Evolutionary conservation across 2,113 vertebrate genomes (phyloP), one percentile per base, ranked within the genome.

Genomic region (Notothenia coriiceps): DNA sequence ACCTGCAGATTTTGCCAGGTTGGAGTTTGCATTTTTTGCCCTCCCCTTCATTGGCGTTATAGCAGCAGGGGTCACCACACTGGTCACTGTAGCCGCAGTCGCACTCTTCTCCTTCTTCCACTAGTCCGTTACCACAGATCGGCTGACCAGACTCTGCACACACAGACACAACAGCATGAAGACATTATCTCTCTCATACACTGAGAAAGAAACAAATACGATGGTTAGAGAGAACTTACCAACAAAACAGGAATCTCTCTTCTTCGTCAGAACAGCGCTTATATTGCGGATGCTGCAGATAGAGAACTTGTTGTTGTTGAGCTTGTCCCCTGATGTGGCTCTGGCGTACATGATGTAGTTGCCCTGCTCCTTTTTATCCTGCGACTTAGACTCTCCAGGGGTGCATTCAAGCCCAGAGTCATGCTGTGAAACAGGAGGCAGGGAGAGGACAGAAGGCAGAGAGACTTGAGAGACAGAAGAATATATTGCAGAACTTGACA

Each of bases 321-420:
- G 92, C 76, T 97, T 99, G 93, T 99, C 97, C 49, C 98, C 98
- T 10, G 97, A 99, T 0, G 98, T 99, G 79, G 98, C 98, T 94
- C 98, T 95, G 83, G 98, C 97, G 85, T 99, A 99, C 98, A 99
- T 99, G 84, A 99, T 98, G 65, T 96, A 99, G 95, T 99, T 99
- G 60, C 98, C 98, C 67, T 86, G 93, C 91, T 99, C 97, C 93
- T 99, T 99, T 78, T 95, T 92, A 25, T 95, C 93, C 85, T 95
- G 94, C 79, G 81, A 77, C 88, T 96, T 98, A 6, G 97, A 97
- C 86, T 99, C 98, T 86, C 98, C 98, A 50, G 98, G 98, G 74
- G 97, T 98, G 86, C 98, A 99, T 86, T 97, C 96, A 29, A 85
- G 95, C 84, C 98, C 98, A 87, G 98, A 99, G 93, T 99, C 98